Conservation (phyloP, 2,888 invertebrate genomes). For the Cryptocheilus praepositus region DNA sequence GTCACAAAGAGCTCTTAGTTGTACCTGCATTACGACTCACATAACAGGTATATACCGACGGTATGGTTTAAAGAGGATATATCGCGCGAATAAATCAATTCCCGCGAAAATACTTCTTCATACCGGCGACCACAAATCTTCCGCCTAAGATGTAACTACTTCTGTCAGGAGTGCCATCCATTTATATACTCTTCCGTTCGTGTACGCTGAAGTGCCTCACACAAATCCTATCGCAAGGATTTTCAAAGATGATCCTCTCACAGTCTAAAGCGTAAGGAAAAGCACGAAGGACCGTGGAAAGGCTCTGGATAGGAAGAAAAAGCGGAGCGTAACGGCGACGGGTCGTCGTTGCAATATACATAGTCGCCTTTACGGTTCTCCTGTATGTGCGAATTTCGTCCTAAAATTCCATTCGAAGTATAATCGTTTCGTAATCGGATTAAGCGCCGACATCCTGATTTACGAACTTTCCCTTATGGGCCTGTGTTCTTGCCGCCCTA, state of each 20-base stretch:
- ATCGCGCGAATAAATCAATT: conserved; percentile 1
- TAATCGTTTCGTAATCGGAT: conserved; percentile 56
- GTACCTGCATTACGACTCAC: too few relatives aligned
- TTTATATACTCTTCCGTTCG: neutral
- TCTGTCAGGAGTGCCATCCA: neutral
- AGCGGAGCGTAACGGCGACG: neutral
- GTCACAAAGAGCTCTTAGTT: too few relatives aligned
- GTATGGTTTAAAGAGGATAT: neutral
- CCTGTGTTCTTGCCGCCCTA: conserved; percentile 15
- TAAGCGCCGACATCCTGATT: conserved; percentile 49
- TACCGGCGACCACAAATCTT: neutral
- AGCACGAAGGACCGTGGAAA: neutral
- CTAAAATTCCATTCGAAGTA: conserved; percentile 38
- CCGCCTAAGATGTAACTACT: neutral
- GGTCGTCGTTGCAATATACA: neutral
- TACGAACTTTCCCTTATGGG: conserved; percentile 45
- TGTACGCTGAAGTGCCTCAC: too few relatives aligned
- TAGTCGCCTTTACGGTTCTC: conserved; percentile 2
- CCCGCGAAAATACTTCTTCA: conserved; percentile 1
- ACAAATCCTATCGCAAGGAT: too few relatives aligned
- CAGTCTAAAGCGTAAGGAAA: neutral
- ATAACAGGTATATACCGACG: neutral
- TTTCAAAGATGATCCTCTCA: neutral
- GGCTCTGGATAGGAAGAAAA: neutral
- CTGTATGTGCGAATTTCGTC: conserved; percentile 11